phyloP scores from a whole-genome alignment of 2,113 vertebrate species.

The Tachycineta bicolor region DNA sequence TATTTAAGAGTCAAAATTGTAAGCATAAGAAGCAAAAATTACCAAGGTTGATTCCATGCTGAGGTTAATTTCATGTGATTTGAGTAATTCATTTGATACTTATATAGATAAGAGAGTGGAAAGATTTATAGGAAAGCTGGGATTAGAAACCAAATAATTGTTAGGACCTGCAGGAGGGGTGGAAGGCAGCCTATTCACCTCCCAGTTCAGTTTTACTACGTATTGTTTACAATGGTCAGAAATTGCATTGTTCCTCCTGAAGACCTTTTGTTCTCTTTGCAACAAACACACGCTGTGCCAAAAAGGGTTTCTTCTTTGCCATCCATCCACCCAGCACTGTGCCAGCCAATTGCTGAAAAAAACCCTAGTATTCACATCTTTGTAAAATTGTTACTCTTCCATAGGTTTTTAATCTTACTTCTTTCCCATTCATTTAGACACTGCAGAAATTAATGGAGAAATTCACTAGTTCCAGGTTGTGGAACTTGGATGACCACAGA shows the following conservation, averaged over 20 bases:
- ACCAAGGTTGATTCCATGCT: background rate
- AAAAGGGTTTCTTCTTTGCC: background rate
- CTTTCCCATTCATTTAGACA: background rate
- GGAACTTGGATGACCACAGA: fast-evolving
- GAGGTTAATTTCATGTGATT: background rate
- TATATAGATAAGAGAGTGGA: background rate
- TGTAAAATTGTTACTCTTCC: background rate
- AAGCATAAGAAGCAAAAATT: background rate
- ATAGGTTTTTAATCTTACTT: background rate
- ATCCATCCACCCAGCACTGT: background rate
- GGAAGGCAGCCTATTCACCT: background rate
- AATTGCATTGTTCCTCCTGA: background rate
- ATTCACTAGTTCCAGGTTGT: background rate
- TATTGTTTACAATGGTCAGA: background rate
- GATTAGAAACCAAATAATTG: background rate
- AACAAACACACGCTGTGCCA: background rate
- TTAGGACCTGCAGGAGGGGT: background rate
- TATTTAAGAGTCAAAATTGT: constrained; percentile 1
- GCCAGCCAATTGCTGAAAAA: background rate
- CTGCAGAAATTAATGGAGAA: background rate
- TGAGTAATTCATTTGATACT: background rate
- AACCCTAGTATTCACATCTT: fast-evolving
- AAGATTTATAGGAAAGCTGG: background rate
- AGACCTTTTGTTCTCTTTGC: background rate
- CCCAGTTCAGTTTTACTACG: background rate